Base-by-base conservation (phyloP, 2,888 invertebrate species). In the Napeogenes inachia region DNA sequence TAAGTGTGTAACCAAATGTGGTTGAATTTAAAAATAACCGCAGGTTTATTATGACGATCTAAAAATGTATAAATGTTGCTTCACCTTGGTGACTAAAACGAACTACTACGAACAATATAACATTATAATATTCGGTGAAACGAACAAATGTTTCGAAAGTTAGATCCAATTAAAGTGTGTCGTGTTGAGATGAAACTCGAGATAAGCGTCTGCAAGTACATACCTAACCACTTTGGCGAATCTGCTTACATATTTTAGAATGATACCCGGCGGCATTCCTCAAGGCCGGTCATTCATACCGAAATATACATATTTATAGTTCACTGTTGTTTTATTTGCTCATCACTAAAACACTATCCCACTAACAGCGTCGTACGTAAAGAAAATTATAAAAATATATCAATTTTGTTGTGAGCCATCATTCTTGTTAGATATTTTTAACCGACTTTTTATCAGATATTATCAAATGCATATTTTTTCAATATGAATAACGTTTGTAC, bases 231-330 rank as follows among this genome's bases (percentile, higher is more conserved):
- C 61, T 68, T 70, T 66, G 72, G 71, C 69, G 67, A 72, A 73
- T 73, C 70, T 67, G 65, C 70, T 70, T 67, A 70, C 64, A 68
- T 50, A 50, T 50, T 50, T 30, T 30, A 50, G 50, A 50, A 70
- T 73, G 70, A 68, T 64, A 67, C 61, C 71, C 73, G 71, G 73
- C 80, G 86, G 84, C 85, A 82, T 85, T 84, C 84, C 85, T 84
- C 85, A 85, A 87, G 84, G 85, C 77, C 85, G 85, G 79, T 81
- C 84, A 73, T 83, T 83, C 78, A 76, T 80, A 76, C 79, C 73
- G 68, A 64, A 69, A 67, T 70, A 63, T 64, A 59, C 54, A 57
- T 13, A 50, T 47, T 47, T 57, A 47, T 35, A 50, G 10, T 42
- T 42, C 21, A 12, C 13, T 60, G 33, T 35, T 33, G 45, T 45